These are phyloP conservation scores for Ormia ochracea DNA, from an alignment of 2,888 invertebrate genomes.

Conservation along the genomic window DNA sequence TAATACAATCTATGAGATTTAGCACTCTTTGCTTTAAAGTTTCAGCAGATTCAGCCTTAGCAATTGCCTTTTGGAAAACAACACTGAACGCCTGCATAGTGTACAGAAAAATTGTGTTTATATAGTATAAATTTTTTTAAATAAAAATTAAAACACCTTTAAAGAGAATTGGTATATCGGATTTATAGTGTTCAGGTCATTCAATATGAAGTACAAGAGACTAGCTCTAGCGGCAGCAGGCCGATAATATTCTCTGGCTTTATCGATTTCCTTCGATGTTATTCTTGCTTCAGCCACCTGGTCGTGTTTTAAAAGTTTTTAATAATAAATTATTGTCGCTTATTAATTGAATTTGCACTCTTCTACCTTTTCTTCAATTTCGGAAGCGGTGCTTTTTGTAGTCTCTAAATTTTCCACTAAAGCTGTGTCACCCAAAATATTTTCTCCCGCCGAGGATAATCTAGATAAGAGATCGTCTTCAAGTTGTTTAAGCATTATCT, in stretches of 20 bases:
- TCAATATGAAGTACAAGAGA: conserved; percentile 94
- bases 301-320: neutral
- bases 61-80: conserved; percentile 98
- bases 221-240: conserved; percentile 93
- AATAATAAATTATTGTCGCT: neutral
- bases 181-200: conserved; percentile 96
- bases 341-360: neutral
- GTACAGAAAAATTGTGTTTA: neutral
- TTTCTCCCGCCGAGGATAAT: conserved; percentile 93
- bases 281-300: conserved; percentile 91
- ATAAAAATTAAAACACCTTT: conserved; percentile 79
- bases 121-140: neutral
- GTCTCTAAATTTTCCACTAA: conserved; percentile 97
- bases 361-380: conserved; percentile 90
- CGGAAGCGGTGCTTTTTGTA: conserved; percentile 96
- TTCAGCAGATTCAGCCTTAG: conserved; percentile 88
- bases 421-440: conserved; percentile 95
- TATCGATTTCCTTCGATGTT: conserved; percentile 94
- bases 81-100: conserved; percentile 91
- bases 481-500: conserved; percentile 92
- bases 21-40: conserved; percentile 87
- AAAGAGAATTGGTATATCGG: conserved; percentile 98
- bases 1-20: conserved; percentile 95
- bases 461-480: conserved; percentile 95
- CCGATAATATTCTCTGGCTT: conserved; percentile 89